Percentiles rank a stretch among this genome's conserved stretches.
phyloP scores from a whole-genome alignment of 2,797 vertebrate species.

The Spinus pinus region DNA sequence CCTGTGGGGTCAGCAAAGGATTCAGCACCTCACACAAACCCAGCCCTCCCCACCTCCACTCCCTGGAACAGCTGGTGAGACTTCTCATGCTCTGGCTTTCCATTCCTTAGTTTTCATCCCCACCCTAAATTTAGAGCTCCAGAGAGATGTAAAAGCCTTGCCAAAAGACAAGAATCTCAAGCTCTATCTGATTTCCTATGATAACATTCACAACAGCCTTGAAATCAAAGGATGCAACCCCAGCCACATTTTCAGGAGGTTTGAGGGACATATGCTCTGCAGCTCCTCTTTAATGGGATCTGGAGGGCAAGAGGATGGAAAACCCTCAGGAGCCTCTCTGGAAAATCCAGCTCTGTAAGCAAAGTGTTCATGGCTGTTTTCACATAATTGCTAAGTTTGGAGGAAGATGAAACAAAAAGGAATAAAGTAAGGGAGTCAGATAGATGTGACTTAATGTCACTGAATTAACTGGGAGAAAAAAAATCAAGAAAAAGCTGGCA shows the following conservation, averaged over 20 bases:
- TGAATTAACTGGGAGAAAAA: neutral
- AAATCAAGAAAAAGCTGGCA: neutral
- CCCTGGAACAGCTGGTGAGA: neutral
- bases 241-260: neutral
- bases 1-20: neutral
- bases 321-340: neutral
- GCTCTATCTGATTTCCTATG: neutral
- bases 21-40: neutral
- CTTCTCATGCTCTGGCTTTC: neutral
- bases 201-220: neutral
- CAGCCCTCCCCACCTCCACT: no score
- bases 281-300: constrained; percentile 16
- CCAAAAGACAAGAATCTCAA: neutral
- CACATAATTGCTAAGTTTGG: neutral
- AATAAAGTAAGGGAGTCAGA: neutral
- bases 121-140: neutral
- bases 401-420: neutral
- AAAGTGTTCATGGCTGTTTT: neutral
- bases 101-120: neutral
- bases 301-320: neutral
- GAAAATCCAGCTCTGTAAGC: neutral
- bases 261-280: neutral
- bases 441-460: neutral
- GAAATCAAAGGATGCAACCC: neutral
- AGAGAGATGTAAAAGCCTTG: neutral